Evolutionary conservation across 2,113 vertebrate species (phyloP), one percentile per base, ranked within the genome.

Genomic region (Spermophilus dauricus): DNA sequence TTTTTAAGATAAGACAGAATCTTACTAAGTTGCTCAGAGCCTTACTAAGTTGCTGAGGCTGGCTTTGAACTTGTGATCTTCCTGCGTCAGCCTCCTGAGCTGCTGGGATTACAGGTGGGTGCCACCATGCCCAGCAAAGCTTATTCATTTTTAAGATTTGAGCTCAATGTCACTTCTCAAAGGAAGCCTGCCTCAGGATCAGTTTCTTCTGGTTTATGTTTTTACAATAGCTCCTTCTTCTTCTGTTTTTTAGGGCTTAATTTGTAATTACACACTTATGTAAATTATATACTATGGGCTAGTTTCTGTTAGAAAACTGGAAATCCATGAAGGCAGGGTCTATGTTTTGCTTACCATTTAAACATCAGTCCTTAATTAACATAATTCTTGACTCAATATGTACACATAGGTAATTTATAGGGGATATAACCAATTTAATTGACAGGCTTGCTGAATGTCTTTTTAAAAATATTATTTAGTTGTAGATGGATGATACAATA

Each of bases 231-330:
- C 34, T 90, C 34, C 32, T 42, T 69, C 48, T 80, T 86, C 42
- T 80, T 86, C n/a, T 70, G 45, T 61, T 95, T 45, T 97, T 89
- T 56, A 77, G 86, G 28, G 13, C 26, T 81, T 42, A 88, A 84
- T 70, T 93, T 80, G 45, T 34, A 89, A 80, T 80, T 81, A 88
- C 0, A 86, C 30, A 67, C 5, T 51, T 84, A 32, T 56, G 14
- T 91, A 94, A 86, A 72, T 37, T 80, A 91, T 67, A 56, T 39
- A 88, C 75, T 53, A 81, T 81, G 20, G 39, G 80, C 28, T 86
- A 87, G 51, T 45, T 86, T 97, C 42, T 77, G 70, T 30, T 42
- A 65, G 16, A 63, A 84, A 94, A 93, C 20, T 85, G 30, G 61
- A 87, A 91, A 93, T 61, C 69, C 30, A 56, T 3, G 32, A 93